Conservation (phyloP, 2,113 vertebrate genomes). For the Phylloscopus trochilus region DNA sequence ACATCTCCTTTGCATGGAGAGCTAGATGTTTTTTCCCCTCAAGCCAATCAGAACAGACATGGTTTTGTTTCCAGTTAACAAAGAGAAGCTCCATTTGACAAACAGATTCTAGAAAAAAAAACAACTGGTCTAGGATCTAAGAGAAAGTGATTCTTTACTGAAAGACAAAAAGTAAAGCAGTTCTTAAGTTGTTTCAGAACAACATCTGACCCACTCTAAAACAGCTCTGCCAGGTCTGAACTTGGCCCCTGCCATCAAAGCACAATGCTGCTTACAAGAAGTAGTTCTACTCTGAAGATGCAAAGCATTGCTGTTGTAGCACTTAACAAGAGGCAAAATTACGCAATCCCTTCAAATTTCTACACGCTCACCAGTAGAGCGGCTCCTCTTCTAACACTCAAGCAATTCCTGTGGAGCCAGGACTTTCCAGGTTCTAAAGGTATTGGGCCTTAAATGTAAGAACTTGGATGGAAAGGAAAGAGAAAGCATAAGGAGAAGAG, state of each 20-base stretch:
- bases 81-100: neutral
- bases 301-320: neutral
- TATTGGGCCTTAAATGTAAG: neutral
- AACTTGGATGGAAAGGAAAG: neutral
- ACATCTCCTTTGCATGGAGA: neutral
- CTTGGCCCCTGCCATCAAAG: neutral
- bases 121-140: neutral
- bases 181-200: neutral
- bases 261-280: neutral
- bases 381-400: neutral
- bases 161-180: neutral
- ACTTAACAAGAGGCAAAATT: neutral
- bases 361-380: accelerated
- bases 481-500: neutral
- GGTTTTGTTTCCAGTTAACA: constrained; percentile 3
- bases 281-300: neutral
- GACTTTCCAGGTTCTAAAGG: neutral
- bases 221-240: neutral
- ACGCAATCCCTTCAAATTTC: neutral
- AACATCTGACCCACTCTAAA: neutral
- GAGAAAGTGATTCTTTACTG: neutral
- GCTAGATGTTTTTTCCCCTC: neutral
- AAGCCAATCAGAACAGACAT: neutral
- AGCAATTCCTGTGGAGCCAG: neutral
- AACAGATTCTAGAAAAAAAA: neutral